These are phyloP conservation scores for Lasiurus borealis DNA, from an alignment of 2,113 vertebrate genomes.

Conservation along the genomic window DNA sequence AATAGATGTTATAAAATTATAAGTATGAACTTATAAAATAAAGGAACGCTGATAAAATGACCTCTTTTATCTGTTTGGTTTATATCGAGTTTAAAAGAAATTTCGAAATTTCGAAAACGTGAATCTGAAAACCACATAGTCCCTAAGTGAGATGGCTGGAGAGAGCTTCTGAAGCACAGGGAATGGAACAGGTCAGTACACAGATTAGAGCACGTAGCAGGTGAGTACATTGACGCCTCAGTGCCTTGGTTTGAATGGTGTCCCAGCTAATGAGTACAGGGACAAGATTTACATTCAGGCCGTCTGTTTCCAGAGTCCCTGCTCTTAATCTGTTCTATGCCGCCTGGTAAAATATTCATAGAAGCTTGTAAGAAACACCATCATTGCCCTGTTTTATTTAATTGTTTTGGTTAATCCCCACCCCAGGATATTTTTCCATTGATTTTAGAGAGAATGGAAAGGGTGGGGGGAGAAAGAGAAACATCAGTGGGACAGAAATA, in stretches of 20 bases:
- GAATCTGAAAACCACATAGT: slow-evolving; percentile 12
- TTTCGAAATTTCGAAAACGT: background rate
- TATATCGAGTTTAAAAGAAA: background rate
- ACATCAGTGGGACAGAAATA: too few relatives aligned
- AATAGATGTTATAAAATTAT: background rate
- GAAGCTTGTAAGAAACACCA: background rate
- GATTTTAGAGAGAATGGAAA: too few relatives aligned
- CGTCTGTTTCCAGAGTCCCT: background rate
- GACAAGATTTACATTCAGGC: background rate
- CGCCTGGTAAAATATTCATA: background rate
- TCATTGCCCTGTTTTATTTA: background rate
- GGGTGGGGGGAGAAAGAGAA: too few relatives aligned
- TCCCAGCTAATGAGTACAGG: background rate
- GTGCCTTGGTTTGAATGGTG: background rate
- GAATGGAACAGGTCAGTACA: background rate
- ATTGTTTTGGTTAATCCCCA: too few relatives aligned
- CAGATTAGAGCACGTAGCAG: background rate
- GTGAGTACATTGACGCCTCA: background rate
- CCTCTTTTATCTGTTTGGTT: slow-evolving; percentile 22
- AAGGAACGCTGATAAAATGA: slow-evolving; percentile 57
- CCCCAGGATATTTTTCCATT: too few relatives aligned
- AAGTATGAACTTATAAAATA: slow-evolving; percentile 46
- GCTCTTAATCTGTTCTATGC: background rate
- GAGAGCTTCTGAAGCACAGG: background rate
- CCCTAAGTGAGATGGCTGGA: background rate